phyloP scores from a whole-genome alignment of 2,797 vertebrate species.

The Halcyon chelicuti region DNA sequence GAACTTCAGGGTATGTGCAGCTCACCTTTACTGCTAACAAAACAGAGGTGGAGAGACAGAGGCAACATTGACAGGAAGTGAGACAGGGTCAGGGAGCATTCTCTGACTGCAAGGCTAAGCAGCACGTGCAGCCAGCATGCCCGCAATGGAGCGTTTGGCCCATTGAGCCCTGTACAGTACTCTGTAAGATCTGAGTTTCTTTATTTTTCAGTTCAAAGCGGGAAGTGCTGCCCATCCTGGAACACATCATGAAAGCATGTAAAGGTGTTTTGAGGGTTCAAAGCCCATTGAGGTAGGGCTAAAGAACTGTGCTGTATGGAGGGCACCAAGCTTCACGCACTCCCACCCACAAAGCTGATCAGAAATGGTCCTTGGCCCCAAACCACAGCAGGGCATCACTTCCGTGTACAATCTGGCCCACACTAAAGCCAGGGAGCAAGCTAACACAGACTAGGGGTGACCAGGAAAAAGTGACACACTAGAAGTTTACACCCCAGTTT shows the following conservation, averaged over 20 bases:
- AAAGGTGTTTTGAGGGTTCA: background rate
- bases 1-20: background rate
- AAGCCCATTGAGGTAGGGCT: background rate
- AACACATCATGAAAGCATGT: background rate
- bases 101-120: background rate
- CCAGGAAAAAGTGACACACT: background rate
- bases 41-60: background rate
- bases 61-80: background rate
- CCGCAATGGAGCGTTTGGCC: fast-evolving
- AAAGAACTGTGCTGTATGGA: background rate
- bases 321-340: background rate
- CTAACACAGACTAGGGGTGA: background rate
- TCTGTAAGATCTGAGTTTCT: background rate
- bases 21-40: background rate
- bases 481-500: background rate
- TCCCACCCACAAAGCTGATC: background rate
- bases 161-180: background rate
- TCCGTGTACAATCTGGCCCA: background rate
- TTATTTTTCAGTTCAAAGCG: background rate
- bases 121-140: background rate
- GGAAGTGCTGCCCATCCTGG: background rate
- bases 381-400: background rate
- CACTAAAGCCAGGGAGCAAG: background rate
- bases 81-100: background rate
- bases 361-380: background rate